Evolutionary conservation across 2,888 invertebrate genomes (phyloP).

Genomic region (Zeuzera pyrina): DNA sequence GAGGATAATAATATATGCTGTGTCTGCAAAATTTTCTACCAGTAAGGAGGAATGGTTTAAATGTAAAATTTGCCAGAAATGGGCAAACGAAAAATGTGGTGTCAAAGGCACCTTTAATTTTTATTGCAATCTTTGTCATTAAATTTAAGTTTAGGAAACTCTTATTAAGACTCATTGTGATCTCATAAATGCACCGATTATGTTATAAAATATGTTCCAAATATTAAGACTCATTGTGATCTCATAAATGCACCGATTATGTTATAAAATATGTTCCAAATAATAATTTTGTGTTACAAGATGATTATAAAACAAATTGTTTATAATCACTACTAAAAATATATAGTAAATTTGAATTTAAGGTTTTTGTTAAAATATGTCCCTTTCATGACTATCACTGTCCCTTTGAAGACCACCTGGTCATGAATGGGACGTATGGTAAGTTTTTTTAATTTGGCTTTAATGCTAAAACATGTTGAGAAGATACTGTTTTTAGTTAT

Average conservation of each 20-base stretch:
- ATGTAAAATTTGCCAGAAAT: not conserved
- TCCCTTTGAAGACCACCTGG: not conserved
- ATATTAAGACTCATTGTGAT: too few species aligned
- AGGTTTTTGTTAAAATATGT: too few species aligned
- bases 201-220: not conserved
- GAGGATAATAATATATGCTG: slow-evolving; percentile 1
- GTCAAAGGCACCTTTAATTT: slow-evolving; percentile 1
- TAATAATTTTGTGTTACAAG: too few species aligned
- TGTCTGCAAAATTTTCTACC: not conserved
- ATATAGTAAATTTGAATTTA: too few species aligned
- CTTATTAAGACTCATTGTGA: too few species aligned
- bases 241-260: not conserved
- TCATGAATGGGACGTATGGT: not conserved
- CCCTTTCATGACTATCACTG: not conserved
- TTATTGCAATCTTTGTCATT: slow-evolving; percentile 1
- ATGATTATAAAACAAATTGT: too few species aligned
- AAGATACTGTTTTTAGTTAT: not conserved
- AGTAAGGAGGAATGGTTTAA: slow-evolving; percentile 1
- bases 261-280: not conserved
- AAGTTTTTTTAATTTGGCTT: slow-evolving; percentile 1
- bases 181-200: not conserved
- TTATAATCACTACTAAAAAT: too few species aligned
- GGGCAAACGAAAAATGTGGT: not conserved
- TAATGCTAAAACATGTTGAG: not conserved
- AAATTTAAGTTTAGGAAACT: not conserved